Percentiles rank a stretch among this genome's conserved stretches.
phyloP scores from a whole-genome alignment of 2,888 invertebrate genomes.

The Papilio elwesi region DNA sequence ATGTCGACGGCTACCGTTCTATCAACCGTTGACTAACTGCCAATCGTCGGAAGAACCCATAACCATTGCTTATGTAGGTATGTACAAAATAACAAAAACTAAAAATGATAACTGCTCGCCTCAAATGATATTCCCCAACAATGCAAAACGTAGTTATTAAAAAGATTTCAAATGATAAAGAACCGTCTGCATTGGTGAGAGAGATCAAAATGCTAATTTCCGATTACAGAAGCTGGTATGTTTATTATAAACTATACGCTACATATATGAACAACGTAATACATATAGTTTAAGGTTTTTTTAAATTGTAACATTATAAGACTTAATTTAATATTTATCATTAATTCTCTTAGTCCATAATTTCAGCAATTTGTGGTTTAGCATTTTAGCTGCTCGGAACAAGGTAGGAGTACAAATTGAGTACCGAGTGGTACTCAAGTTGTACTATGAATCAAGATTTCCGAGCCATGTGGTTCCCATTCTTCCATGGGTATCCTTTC shows the following conservation, averaged over 20 bases:
- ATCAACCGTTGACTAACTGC: no score
- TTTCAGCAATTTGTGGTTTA: no score
- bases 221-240: slow-evolving; percentile 25
- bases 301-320: neutral
- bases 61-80: no score
- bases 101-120: neutral
- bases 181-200: slow-evolving; percentile 29
- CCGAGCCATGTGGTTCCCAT: no score
- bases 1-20: no score
- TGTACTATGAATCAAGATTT: no score
- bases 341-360: no score
- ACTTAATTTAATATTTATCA: no score
- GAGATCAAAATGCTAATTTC: slow-evolving; percentile 39
- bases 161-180: slow-evolving; percentile 33
- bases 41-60: no score
- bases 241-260: slow-evolving; percentile 14
- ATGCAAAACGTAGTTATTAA: slow-evolving; percentile 27
- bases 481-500: neutral
- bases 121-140: neutral
- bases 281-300: neutral
- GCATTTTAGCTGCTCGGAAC: no score
- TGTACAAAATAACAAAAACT: neutral
- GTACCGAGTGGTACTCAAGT: no score
- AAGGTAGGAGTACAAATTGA: no score
- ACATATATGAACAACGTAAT: slow-evolving; percentile 3